Evolutionary conservation across 2,888 invertebrate genomes (phyloP).

Genomic region (Criorhina ranunculi): DNA sequence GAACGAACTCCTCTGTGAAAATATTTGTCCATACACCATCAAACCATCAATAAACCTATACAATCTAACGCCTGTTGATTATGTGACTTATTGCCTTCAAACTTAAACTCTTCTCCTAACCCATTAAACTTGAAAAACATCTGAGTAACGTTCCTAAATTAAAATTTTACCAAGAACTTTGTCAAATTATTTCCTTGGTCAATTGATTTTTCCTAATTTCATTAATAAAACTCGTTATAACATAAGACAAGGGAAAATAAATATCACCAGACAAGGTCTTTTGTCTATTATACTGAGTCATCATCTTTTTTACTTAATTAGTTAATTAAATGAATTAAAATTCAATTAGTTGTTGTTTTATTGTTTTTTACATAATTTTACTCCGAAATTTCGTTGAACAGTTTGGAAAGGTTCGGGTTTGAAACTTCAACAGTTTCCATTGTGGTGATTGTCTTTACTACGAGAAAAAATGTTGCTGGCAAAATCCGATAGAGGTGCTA

Average conservation of each 20-base stretch:
- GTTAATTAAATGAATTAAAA: neutral
- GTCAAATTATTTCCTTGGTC: neutral
- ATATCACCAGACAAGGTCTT: neutral
- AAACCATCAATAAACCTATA: too few species aligned
- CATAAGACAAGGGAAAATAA: neutral
- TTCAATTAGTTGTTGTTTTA: neutral
- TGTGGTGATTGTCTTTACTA: neutral
- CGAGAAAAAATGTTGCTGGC: neutral
- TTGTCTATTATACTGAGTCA: neutral
- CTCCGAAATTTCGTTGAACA: neutral
- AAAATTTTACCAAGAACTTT: neutral
- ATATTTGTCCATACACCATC: too few species aligned
- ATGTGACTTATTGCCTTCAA: too few species aligned
- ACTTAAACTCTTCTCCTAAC: too few species aligned
- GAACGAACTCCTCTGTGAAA: too few species aligned
- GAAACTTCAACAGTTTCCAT: neutral
- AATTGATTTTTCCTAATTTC: slow-evolving; percentile 6
- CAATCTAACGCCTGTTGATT: too few species aligned
- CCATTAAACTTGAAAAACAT: neutral
- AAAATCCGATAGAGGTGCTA: neutral
- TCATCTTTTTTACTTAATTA: neutral
- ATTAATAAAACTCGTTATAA: neutral
- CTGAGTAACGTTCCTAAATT: neutral
- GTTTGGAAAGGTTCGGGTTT: neutral
- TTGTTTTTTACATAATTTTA: neutral